A percentile compares a stretch with the other conserved stretches of the same genome.
These are phyloP conservation scores for Sebastes flavidus DNA, from an alignment of 2,797 vertebrate species.

Conservation along the genomic window DNA sequence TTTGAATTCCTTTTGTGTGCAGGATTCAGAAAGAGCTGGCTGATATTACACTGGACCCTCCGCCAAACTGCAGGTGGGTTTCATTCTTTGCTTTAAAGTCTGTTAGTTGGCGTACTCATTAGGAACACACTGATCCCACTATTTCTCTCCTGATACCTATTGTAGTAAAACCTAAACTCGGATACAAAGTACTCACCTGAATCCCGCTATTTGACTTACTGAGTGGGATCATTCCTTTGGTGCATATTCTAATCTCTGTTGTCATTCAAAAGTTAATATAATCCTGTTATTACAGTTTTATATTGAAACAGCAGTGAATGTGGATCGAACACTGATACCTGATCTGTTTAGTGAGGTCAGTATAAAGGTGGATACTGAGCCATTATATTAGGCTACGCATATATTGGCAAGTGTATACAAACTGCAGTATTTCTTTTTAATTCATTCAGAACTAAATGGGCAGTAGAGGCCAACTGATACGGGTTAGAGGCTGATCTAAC, in stretches of 20 bases:
- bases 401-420: not conserved
- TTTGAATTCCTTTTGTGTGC: constrained; percentile 40
- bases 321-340: not conserved
- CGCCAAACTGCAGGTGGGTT: constrained; percentile 94
- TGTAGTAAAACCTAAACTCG: not conserved
- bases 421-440: not conserved
- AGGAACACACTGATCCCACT: not conserved
- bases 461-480: not conserved
- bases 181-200: not conserved
- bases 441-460: not conserved
- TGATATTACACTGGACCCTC: constrained; percentile 95
- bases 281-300: not conserved
- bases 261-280: too few species aligned
- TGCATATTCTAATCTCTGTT: too few species aligned
- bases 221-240: not conserved
- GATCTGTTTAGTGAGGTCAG: not conserved
- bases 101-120: not conserved
- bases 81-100: not conserved
- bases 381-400: too few species aligned
- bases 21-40: constrained; percentile 99
- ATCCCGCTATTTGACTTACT: not conserved
- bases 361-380: not conserved
- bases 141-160: not conserved
- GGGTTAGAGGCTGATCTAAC: not conserved
- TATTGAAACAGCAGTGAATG: not conserved